Base-by-base conservation (phyloP, 2,113 vertebrate genomes). In the Sterna hirundo region DNA sequence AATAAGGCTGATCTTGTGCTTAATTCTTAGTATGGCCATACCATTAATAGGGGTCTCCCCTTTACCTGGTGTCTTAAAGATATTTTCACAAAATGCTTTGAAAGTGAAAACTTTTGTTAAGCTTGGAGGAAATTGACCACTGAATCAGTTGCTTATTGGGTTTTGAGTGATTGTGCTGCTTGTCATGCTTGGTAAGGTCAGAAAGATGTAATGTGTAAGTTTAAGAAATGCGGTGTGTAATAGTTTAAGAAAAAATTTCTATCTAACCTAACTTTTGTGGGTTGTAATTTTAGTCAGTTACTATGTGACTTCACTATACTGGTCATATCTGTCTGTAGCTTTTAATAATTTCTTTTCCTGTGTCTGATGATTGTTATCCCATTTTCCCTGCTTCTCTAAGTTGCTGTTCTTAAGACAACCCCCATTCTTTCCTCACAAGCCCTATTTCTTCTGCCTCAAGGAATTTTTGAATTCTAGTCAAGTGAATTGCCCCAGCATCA, bases 91-190 rank as follows among this genome's bases (percentile, higher is more conserved):
- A 47, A 82, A 32, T 42, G 30, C 38, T 75, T 76, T 69, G 65
- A 68, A 83, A 55, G n/a, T 14, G 49, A 77, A 54, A 65, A 36
- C 3, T 2, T 61, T 20, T 76, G 38, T 60, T 49, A 44, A 78
- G 49, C 20, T 44, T 78, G 32, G 40, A 87, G 52, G 71, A 78
- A 72, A 71, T 3, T 11, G 49, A 26, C 65, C 40, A 13, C 44
- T 19, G 29, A 77, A 54, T 38, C 26, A 32, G n/a, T 23, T 64
- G 20, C 10, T 57, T 52, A 46, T 65, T 90, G 90, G 30, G 32
- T 79, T 64, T 95, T 89, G 21, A 92, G 89, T 85, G 93, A 95
- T 83, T 90, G 88, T 88, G 65, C 90, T 78, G 74, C 81, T 77
- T 71, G 57, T 95, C 49, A 4, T 71, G 13, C 85, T 86, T 89